Conservation (phyloP, 1,140 invertebrate species). For the Ladona fulva region DNA sequence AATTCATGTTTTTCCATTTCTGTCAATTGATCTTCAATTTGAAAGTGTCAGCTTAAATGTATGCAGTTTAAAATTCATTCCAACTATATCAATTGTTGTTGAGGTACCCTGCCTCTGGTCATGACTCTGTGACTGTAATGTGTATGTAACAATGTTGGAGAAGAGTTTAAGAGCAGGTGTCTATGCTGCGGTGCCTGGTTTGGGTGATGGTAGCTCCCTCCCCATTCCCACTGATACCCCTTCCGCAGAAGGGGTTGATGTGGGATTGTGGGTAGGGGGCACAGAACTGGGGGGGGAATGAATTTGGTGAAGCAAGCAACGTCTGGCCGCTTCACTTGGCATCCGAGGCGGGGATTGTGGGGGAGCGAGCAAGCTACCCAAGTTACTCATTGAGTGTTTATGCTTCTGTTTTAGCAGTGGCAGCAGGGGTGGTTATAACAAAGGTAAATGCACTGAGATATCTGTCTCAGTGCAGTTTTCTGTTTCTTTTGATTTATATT, state of each 20-base stretch:
- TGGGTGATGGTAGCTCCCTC: not conserved
- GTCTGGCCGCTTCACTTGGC: not conserved
- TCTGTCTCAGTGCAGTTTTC: conserved; percentile 16
- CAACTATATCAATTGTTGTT: not conserved
- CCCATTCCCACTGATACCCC: not conserved
- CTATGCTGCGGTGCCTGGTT: conserved; percentile 1
- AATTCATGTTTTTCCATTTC: not conserved
- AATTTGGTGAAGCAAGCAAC: not conserved
- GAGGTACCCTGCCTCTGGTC: not conserved
- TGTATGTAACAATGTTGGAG: not conserved
- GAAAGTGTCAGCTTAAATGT: not conserved
- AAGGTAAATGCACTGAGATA: conserved; percentile 27
- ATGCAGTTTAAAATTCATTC: not conserved
- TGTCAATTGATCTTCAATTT: not conserved
- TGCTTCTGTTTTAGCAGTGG: conserved; percentile 28
- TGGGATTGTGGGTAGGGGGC: not conserved
- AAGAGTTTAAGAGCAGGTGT: not conserved
- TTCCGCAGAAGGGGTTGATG: not conserved
- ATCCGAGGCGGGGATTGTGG: conserved; percentile 4
- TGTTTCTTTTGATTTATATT: conserved; percentile 17
- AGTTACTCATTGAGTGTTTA: conserved; percentile 17
- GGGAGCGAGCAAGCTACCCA: not conserved
- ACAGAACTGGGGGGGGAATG: not conserved
- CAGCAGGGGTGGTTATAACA: conserved; percentile 28
- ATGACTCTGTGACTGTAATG: not conserved